These are phyloP conservation scores for Tachina lurida DNA, from an alignment of 2,888 invertebrate genomes.

Conservation along the genomic window DNA sequence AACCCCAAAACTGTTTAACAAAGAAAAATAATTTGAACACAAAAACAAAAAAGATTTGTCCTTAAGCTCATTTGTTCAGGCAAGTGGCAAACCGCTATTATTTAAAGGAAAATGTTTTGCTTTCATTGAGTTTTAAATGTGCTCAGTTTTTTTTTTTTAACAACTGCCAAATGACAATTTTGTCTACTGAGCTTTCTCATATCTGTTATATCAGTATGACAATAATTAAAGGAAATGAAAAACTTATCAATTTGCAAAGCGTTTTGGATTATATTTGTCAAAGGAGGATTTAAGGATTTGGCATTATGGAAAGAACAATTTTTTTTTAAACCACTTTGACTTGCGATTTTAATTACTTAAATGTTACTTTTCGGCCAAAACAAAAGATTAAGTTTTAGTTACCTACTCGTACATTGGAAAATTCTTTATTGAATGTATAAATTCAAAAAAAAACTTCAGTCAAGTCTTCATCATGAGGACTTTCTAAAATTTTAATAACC, in stretches of 20 bases:
- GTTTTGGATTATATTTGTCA: not conserved
- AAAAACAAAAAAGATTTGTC: not conserved
- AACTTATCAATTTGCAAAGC: not conserved
- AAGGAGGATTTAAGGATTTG: too few relatives aligned
- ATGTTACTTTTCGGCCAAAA: too few relatives aligned
- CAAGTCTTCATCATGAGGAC: too few relatives aligned
- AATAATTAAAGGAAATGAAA: constrained; percentile 13
- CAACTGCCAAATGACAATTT: constrained; percentile 2
- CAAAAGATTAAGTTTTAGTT: too few relatives aligned
- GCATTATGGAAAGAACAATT: not conserved
- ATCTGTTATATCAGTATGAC: constrained; percentile 9
- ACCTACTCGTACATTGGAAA: too few relatives aligned
- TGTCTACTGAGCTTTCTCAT: not conserved
- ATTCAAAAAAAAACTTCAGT: too few relatives aligned
- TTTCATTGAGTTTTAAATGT: constrained; percentile 14
- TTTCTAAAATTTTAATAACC: too few relatives aligned
- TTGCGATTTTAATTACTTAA: too few relatives aligned
- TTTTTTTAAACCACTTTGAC: not conserved
- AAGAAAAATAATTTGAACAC: not conserved
- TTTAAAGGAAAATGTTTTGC: constrained; percentile 5
- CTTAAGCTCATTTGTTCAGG: not conserved
- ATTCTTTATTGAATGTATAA: too few relatives aligned
- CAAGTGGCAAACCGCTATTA: constrained; percentile 9
- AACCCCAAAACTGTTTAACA: constrained; percentile 9
- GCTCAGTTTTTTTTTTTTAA: constrained; percentile 25